Evolutionary conservation across 2,888 invertebrate genomes (phyloP).

Genomic region (Hypomecis atomaria): DNA sequence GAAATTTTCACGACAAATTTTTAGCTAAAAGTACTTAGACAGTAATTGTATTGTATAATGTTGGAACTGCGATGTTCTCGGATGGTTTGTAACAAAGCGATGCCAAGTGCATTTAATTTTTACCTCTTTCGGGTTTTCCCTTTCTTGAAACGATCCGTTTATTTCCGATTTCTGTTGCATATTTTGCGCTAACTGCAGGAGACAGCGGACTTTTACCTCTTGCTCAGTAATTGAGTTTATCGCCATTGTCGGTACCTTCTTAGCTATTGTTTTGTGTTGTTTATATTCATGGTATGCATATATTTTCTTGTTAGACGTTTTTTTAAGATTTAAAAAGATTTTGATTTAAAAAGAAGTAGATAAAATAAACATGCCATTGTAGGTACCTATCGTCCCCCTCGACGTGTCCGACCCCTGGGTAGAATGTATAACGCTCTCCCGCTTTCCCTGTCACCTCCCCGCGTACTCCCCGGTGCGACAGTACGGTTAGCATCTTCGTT

Average conservation of each 20-base stretch:
- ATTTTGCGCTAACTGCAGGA: neutral
- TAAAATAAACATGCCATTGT: too few species aligned
- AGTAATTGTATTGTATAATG: conserved; percentile 1
- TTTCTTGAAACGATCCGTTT: neutral
- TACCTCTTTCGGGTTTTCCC: neutral
- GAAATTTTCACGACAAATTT: neutral
- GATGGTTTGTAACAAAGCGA: conserved; percentile 5
- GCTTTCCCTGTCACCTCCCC: too few species aligned
- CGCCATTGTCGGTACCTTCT: neutral
- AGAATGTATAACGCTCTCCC: too few species aligned
- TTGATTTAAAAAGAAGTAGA: too few species aligned
- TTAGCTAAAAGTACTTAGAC: conserved; percentile 2
- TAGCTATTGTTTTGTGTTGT: neutral
- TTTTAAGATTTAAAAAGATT: too few species aligned
- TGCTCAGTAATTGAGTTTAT: conserved; percentile 8
- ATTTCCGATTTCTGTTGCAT: conserved; percentile 1
- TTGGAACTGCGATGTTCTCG: neutral
- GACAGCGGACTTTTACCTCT: neutral
- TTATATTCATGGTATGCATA: conserved; percentile 2
- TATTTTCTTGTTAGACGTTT: neutral
- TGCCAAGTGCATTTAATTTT: conserved; percentile 7
- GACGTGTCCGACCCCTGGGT: too few species aligned
- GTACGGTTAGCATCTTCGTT: too few species aligned
- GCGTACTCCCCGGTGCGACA: too few species aligned
- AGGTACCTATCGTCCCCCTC: too few species aligned